Base-by-base conservation (phyloP, 2,888 invertebrate species). In the Agonopterix arenella region DNA sequence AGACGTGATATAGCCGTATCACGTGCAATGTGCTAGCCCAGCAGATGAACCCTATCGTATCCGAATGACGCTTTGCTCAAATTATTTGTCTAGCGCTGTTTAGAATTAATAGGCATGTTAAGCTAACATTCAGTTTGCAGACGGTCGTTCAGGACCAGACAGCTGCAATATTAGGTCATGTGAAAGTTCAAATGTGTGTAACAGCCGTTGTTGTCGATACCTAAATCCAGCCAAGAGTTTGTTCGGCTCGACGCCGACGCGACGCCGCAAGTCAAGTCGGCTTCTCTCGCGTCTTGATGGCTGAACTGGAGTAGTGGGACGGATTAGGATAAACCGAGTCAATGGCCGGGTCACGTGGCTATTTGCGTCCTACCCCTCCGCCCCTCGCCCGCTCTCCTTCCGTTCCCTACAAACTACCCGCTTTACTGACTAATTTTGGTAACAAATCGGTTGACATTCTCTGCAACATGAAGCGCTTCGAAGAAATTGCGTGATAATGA, bases 321-420 rank as follows among this genome's bases (percentile, higher is more conserved):
- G 85, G 86, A 82, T 89, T 85, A 88, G 88, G 86, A 85, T 81
- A 83, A 85, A 81, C 80, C 82, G 81, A 88, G 88, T 89, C 89
- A 88, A 88, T 77, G 89, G 85, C 89, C 89, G 89, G 88, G 88
- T 88, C 88, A 86, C 79, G 73, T 70, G 71, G 81, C 82, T 88
- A 88, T 89, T 88, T 89, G 76, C 74, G 84, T 83, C 73, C 76
- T 63, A 72, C 74, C 67, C 68, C 64, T 60, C 78, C 59, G 63
- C 73, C 72, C 10, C 43, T 76, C 76, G 80, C 73, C 70, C 73
- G 76, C 76, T 36, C 16, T 11, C 36, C 48, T 48, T 44, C 46
- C 50, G 50, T 18, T 48, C 48, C 38, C 45, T n/a, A 28, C 70
- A 68, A 73, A 80, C 77, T 79, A 79, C 79, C 80, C 74, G 68